Conservation (phyloP, 2,113 vertebrate genomes). For the Perognathus longimembris region DNA sequence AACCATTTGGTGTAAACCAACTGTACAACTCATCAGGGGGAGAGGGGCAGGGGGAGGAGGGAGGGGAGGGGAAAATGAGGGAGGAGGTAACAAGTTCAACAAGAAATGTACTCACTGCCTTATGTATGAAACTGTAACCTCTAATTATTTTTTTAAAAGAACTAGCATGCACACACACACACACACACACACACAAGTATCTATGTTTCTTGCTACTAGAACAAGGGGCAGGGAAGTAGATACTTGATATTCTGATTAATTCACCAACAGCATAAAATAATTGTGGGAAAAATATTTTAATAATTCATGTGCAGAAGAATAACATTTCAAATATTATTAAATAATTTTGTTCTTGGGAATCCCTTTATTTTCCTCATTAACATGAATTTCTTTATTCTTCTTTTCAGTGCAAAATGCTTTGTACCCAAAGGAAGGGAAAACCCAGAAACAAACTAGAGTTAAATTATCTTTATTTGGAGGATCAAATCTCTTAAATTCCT, state of each 20-base stretch:
- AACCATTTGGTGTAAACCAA: too few species aligned
- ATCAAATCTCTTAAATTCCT: neutral
- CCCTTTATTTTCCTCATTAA: constrained; percentile 13
- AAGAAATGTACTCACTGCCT: too few species aligned
- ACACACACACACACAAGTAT: too few species aligned
- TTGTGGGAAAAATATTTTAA: constrained; percentile 2
- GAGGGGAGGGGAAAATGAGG: too few species aligned
- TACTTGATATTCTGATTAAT: constrained; percentile 35
- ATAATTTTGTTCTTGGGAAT: neutral
- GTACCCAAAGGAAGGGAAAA: neutral
- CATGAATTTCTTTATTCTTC: constrained; percentile 25
- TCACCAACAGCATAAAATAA: neutral
- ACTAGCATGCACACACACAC: too few species aligned
- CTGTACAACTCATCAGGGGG: too few species aligned
- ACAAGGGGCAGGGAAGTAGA: neutral
- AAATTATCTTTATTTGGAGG: neutral
- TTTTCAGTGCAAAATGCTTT: neutral
- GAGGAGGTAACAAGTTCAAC: too few species aligned
- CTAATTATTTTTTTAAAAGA: too few species aligned
- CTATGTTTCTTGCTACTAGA: too few species aligned
- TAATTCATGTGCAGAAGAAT: constrained; percentile 23
- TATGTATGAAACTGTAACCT: too few species aligned
- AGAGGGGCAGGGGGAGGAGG: too few species aligned
- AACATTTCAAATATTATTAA: constrained; percentile 47
- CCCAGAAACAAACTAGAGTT: neutral